A percentile compares a stretch with the other conserved stretches of the same genome.
These are phyloP conservation scores for Patella vulgata DNA, from an alignment of 1,140 invertebrate species.

Conservation along the genomic window DNA sequence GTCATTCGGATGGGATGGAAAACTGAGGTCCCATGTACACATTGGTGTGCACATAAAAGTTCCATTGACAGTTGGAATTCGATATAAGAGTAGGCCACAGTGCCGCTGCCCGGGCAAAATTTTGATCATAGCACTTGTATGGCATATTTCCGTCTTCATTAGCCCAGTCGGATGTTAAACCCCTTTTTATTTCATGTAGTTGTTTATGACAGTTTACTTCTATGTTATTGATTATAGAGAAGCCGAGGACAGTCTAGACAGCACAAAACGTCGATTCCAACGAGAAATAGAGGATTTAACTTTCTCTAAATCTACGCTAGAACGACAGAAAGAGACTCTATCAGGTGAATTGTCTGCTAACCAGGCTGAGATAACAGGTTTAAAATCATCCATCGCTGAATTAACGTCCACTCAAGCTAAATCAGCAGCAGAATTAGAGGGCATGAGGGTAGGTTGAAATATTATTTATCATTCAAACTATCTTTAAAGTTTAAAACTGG, in stretches of 20 bases:
- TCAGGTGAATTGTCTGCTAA: constrained; percentile 55
- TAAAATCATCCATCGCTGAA: constrained; percentile 57
- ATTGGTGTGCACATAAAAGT: too few species aligned
- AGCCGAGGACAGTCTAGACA: constrained; percentile 47
- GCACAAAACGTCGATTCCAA: constrained; percentile 49
- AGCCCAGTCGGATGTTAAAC: too few species aligned
- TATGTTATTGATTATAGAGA: constrained; percentile 19
- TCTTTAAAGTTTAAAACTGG: neutral
- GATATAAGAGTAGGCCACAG: too few species aligned
- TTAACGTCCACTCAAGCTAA: constrained; percentile 56
- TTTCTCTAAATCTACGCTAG: constrained; percentile 50
- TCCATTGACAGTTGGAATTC: too few species aligned
- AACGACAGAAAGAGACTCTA: constrained; percentile 52
- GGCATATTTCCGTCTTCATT: too few species aligned
- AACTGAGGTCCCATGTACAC: too few species aligned
- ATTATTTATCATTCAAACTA: neutral
- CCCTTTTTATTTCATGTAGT: too few species aligned
- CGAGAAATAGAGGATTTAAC: constrained; percentile 58
- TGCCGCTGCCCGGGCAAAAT: too few species aligned
- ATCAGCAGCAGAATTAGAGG: constrained; percentile 58
- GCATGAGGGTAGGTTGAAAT: constrained; percentile 52
- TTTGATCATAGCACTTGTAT: too few species aligned
- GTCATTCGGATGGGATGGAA: too few species aligned
- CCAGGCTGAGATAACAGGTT: constrained; percentile 48
- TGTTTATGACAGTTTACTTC: too few species aligned